phyloP scores from a whole-genome alignment of 2,888 invertebrate species.

The Cheilosia vernalis region DNA sequence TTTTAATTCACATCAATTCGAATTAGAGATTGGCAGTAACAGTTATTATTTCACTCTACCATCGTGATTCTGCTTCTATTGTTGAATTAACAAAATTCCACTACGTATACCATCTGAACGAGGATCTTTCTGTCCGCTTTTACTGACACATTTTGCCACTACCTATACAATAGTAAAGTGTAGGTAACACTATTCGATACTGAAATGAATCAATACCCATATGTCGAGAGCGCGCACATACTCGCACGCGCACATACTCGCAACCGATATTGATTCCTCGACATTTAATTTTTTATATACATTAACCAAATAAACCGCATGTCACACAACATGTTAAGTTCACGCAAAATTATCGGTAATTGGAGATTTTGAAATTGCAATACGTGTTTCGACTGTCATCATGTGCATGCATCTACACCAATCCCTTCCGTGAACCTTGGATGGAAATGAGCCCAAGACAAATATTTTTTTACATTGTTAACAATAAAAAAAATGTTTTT shows the following conservation, averaged over 20 bases:
- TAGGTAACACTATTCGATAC: not conserved
- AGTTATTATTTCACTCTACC: too few relatives aligned
- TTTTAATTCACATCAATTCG: too few relatives aligned
- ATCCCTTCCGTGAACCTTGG: conserved; percentile 18
- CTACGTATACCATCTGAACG: not conserved
- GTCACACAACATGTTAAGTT: conserved; percentile 26
- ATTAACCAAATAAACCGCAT: conserved; percentile 28
- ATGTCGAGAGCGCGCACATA: not conserved
- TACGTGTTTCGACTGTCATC: conserved; percentile 3
- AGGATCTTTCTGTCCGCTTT: not conserved
- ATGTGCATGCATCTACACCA: not conserved
- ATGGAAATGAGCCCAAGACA: not conserved
- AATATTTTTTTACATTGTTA: not conserved
- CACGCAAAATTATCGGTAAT: conserved; percentile 21
- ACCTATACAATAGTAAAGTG: not conserved
- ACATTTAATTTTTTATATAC: not conserved
- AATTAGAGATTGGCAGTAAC: too few relatives aligned
- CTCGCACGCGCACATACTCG: not conserved
- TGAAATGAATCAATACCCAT: too few relatives aligned
- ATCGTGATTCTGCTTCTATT: too few relatives aligned
- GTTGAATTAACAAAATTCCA: too few relatives aligned
- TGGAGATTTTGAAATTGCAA: conserved; percentile 12
- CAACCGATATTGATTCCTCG: not conserved
- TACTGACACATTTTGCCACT: not conserved
- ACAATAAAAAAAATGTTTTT: not conserved